Conservation (phyloP, 1,140 invertebrate species). For the Pteromalus puparum region DNA sequence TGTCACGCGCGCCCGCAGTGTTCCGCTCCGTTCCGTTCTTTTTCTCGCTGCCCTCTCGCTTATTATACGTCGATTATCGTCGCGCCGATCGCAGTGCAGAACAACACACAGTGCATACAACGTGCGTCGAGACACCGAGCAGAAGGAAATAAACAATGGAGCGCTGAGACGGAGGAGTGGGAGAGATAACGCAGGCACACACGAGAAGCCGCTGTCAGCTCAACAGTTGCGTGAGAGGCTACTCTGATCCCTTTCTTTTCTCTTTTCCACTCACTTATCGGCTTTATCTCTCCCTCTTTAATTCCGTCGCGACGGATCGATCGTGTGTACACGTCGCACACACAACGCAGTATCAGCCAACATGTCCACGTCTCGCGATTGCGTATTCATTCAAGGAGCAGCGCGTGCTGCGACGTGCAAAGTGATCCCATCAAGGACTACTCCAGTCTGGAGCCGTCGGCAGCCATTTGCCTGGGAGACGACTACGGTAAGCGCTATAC, state of each 20-base stretch:
- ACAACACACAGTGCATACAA: not conserved
- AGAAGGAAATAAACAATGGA: constrained; percentile 21
- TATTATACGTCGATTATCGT: not conserved
- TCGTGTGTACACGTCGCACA: not conserved
- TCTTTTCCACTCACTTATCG: not conserved
- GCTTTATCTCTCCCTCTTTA: not conserved
- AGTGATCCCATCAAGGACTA: not conserved
- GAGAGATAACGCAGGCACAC: constrained; percentile 25
- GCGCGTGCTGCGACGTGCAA: constrained; percentile 23
- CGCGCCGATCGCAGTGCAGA: not conserved
- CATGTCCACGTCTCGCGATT: not conserved
- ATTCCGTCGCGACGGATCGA: not conserved
- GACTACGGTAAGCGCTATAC: constrained; percentile 1
- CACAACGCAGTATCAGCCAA: not conserved
- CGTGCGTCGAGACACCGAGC: not conserved
- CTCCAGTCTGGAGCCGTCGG: not conserved
- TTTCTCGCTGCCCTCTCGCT: constrained; percentile 16
- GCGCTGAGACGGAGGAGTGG: constrained; percentile 11
- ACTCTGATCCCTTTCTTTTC: not conserved
- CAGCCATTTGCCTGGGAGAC: constrained; percentile 8
- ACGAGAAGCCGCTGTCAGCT: not conserved
- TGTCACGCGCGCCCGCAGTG: constrained; percentile 20
- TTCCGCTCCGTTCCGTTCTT: not conserved
- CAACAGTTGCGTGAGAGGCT: constrained; percentile 33
- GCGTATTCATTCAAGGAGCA: not conserved